These are phyloP conservation scores for Oxyscelio sp. DNA, from an alignment of 2,888 invertebrate species.

Conservation along the genomic window DNA sequence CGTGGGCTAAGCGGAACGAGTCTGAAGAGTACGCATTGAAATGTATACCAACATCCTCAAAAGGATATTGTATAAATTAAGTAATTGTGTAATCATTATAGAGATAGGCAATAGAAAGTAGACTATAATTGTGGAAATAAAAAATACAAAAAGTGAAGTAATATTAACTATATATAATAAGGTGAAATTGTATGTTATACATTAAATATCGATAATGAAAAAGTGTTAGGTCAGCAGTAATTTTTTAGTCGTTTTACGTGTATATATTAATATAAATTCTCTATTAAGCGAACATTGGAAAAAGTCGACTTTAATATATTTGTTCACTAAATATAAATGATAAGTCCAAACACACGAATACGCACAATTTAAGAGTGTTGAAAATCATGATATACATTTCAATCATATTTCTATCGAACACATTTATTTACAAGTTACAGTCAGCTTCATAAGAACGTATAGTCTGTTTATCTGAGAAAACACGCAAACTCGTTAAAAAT, in stretches of 20 bases:
- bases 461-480: too few species aligned
- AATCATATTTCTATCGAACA: too few species aligned
- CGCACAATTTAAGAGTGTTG: too few species aligned
- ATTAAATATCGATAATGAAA: not conserved
- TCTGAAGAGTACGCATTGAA: not conserved
- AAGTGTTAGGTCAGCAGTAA: not conserved
- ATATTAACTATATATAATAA: not conserved
- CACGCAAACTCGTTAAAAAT: too few species aligned
- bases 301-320: not conserved
- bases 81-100: not conserved
- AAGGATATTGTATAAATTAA: not conserved
- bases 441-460: too few species aligned
- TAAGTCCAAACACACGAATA: too few species aligned
- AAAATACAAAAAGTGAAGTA: not conserved
- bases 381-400: too few species aligned
- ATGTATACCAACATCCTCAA: not conserved
- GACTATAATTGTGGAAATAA: not conserved
- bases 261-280: not conserved
- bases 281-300: not conserved
- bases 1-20: not conserved
- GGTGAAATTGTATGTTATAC: not conserved
- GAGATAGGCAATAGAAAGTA: not conserved
- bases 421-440: too few species aligned
- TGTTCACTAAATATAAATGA: too few species aligned
- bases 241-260: not conserved